Evolutionary conservation across 2,797 vertebrate species (phyloP), one percentile per base, ranked within the genome.

Genomic region (Pseudotriccus pelzelni): DNA sequence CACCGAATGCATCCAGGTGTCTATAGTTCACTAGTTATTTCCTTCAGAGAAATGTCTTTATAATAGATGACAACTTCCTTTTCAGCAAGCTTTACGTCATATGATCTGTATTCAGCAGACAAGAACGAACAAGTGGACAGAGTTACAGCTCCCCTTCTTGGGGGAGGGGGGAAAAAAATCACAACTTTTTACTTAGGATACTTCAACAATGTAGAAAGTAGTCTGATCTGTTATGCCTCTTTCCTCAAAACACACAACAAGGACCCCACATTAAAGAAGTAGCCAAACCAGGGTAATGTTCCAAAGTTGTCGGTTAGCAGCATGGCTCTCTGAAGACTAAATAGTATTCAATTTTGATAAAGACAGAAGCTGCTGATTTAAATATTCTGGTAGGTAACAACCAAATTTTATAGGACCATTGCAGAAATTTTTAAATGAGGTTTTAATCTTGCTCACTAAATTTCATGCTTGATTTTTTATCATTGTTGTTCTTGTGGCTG

Each of bases 181-280:
- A 70, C 72, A 84, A 10, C 49, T 68, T 80, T 37, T 66, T 80
- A 43, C 47, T 63, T 74, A 0, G 4, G 67, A 85, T 68, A 76
- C 24, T 84, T 73, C 0, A 1, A 36, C 20, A 67, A 82, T 0
- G 0, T 24, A 66, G 32, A 73, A 68, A 78, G 21, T 21, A 11
- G 41, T 25, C 36, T 60, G 18, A 73, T 52, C 44, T 70, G 11
- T 67, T 87, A 70, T 2, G 8, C 9, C 5, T 76, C 59, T 67
- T 55, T 67, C 47, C 63, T 60, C 78, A 84, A 84, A 86, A 69
- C 4, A 55, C 0, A 0, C 52, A 75, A 39, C 19, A 68, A n/a
- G 49, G 73, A 72, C 7, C 15, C 27, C 49, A 30, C 25, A 8
- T 50, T 6, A 43, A 22, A 78, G 13, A 10, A 79, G 27, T 1